A percentile compares a stretch with the other conserved stretches of the same genome.
These are phyloP conservation scores for Arctia plantaginis DNA, from an alignment of 2,888 invertebrate species.

Conservation along the genomic window DNA sequence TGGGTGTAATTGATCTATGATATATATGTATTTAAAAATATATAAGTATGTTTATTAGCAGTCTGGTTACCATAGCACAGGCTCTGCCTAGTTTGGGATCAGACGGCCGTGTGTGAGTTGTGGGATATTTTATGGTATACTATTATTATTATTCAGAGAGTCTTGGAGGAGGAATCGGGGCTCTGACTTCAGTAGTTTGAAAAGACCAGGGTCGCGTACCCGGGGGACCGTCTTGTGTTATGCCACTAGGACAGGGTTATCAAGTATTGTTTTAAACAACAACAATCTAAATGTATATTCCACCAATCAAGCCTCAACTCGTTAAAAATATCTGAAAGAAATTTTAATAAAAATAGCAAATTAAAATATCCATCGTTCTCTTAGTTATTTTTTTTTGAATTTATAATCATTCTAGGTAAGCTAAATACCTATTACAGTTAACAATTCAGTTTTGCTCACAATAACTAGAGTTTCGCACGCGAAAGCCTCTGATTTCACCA, in stretches of 20 bases:
- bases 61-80: too few species aligned
- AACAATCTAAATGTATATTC: background rate
- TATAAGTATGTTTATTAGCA: too few species aligned
- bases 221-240: background rate
- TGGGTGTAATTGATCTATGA: too few species aligned
- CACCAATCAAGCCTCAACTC: background rate
- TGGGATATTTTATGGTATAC: too few species aligned
- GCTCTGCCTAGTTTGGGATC: too few species aligned
- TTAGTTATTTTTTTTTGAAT: background rate
- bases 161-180: background rate
- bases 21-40: too few species aligned
- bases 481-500: conserved; percentile 16
- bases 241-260: background rate
- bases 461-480: conserved; percentile 17
- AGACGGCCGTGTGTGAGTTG: too few species aligned
- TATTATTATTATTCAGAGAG: too few species aligned
- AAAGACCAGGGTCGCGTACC: too few species aligned
- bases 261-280: background rate
- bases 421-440: background rate
- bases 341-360: background rate
- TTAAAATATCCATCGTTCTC: background rate
- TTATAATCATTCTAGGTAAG: background rate
- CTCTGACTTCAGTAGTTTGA: background rate
- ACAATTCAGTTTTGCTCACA: background rate
- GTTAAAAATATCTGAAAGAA: background rate